Base-by-base conservation (phyloP, 2,113 vertebrate species). In the Pao palembangensis region DNA sequence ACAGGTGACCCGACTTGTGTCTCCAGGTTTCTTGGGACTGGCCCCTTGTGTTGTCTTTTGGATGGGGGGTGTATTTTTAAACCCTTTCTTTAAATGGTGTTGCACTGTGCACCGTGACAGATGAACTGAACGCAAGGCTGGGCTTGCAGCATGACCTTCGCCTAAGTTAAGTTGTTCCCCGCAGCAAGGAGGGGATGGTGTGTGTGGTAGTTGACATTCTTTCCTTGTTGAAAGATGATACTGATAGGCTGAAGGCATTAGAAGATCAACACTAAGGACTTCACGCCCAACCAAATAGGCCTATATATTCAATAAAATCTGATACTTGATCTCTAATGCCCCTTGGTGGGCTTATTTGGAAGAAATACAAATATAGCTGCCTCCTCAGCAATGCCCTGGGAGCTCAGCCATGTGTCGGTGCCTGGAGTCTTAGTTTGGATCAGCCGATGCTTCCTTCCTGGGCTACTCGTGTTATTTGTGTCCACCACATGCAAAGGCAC, bases 311-410 rank as follows among this genome's bases (percentile, higher is more conserved):
- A 86, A 89, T 83, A 82, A 82, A 87, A 82, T 83, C 71, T 82
- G 78, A 85, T 64, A 85, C 77, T 76, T 19, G 71, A 85, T 75
- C 76, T 67, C 66, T 67, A 66, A 51, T 63, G 67, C 64, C 71
- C 46, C 49, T 8, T 41, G 46, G 13, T 73, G 67, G 56, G 52
- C 81, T 76, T 88, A 88, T 88, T 85, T 73, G 74, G 82, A 80
- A 79, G 76, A 84, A 85, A 79, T 79, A 81, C 85, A 90, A 87
- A 87, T 83, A 88, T 89, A 87, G 85, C 64, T 28, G 71, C 75
- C 84, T 87, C 80, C 85, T 85, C 80, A 74, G 75, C 72, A 73
- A 81, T 81, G 84, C 46, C 69, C 74, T 76, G 34, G 58, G 58
- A 64, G 78, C 65, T 77, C 67, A 58, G 58, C 55, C 66, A 80